phyloP scores from a whole-genome alignment of 2,113 vertebrate genomes.

The Paramisgurnus dabryanus region DNA sequence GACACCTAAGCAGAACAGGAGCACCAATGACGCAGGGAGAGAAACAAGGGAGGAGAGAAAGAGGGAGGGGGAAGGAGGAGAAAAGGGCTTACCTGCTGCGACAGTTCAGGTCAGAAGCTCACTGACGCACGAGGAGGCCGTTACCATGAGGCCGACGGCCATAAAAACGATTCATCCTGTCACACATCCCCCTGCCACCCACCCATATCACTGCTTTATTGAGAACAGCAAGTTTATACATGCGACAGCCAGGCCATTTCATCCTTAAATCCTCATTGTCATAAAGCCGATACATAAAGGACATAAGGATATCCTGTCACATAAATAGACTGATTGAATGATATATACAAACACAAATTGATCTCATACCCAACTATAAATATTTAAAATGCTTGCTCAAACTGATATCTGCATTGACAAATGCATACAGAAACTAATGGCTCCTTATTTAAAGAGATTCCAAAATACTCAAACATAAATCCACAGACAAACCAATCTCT shows the following conservation, averaged over 20 bases:
- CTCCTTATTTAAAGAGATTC: not conserved
- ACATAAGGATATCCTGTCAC: no score
- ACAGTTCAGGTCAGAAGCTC: conserved; percentile 37
- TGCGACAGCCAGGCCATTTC: conserved; percentile 29
- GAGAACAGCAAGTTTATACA: conserved; percentile 33
- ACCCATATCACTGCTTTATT: conserved; percentile 46
- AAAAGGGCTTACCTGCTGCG: conserved; percentile 40
- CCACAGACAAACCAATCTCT: no score
- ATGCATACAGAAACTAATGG: not conserved
- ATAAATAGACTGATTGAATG: no score
- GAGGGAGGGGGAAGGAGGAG: conserved; percentile 15
- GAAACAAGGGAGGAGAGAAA: conserved; percentile 13
- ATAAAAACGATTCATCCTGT: conserved; percentile 58
- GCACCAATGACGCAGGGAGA: conserved; percentile 53
- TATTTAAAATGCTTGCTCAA: not conserved
- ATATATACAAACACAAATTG: no score
- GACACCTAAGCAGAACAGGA: conserved; percentile 35
- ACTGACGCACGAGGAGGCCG: conserved; percentile 40
- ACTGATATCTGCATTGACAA: not conserved
- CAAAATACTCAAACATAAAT: no score
- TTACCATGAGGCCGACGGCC: conserved; percentile 55
- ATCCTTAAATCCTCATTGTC: not conserved
- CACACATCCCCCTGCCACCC: conserved; percentile 38
- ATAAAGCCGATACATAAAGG: no score
- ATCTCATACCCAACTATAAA: no score